These are phyloP conservation scores for Erannis defoliaria DNA, from an alignment of 2,888 invertebrate genomes.

Conservation along the genomic window DNA sequence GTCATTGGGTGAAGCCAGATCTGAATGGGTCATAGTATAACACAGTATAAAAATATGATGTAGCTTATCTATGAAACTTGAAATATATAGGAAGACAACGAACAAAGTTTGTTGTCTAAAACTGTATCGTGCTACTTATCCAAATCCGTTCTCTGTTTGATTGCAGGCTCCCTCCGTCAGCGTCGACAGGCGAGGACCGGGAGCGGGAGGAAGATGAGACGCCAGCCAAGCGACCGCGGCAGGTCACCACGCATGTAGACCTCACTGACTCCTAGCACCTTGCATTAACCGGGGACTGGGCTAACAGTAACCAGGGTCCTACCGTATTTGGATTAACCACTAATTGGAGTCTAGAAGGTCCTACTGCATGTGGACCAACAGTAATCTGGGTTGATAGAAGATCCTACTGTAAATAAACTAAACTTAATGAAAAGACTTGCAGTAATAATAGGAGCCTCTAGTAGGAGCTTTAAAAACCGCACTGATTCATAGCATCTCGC, in stretches of 20 bases:
- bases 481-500: too few relatives aligned
- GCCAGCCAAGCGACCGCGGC: constrained; percentile 82
- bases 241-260: constrained; percentile 80
- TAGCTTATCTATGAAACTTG: too few relatives aligned
- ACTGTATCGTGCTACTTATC: neutral
- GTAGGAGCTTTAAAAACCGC: too few relatives aligned
- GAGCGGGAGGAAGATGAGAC: constrained; percentile 74
- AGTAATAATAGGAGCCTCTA: neutral
- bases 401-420: too few relatives aligned
- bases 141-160: neutral
- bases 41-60: too few relatives aligned
- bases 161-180: constrained; percentile 72
- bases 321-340: neutral
- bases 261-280: constrained; percentile 68
- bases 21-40: too few relatives aligned
- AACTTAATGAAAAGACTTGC: too few relatives aligned
- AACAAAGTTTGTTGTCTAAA: too few relatives aligned
- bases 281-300: constrained; percentile 8
- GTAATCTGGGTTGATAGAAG: neutral
- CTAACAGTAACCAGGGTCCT: neutral
- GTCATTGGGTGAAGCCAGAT: too few relatives aligned
- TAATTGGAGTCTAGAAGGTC: neutral
- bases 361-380: neutral
- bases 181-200: constrained; percentile 67
- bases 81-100: too few relatives aligned